Conservation (phyloP, 2,797 vertebrate species). For the Euthynnus affinis region DNA sequence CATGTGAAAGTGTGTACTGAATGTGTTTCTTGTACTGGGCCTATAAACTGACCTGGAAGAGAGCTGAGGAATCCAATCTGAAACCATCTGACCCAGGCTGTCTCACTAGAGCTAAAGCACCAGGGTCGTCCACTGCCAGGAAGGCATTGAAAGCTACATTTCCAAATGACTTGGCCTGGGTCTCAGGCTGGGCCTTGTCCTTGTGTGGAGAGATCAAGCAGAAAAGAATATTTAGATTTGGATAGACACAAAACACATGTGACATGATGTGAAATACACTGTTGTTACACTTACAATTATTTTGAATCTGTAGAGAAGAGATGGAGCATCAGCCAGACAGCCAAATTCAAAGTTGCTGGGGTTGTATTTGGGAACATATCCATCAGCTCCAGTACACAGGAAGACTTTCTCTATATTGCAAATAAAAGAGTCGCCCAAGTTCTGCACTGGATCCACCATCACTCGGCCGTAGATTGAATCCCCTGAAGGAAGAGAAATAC, state of each 20-base stretch:
- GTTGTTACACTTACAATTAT: conserved; percentile 90
- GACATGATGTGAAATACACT: fast-evolving
- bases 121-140: conserved; percentile 92
- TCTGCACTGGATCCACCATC: conserved; percentile 98
- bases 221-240: background rate
- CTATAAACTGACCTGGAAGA: conserved; percentile 90
- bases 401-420: conserved; percentile 98
- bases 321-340: conserved; percentile 94
- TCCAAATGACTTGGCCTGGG: conserved; percentile 91
- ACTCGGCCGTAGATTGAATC: conserved; percentile 93
- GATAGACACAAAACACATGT: background rate
- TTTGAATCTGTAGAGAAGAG: conserved; percentile 95
- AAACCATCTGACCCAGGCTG: conserved; percentile 97
- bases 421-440: conserved; percentile 94
- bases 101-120: conserved; percentile 89
- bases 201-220: conserved; percentile 49
- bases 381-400: conserved; percentile 95
- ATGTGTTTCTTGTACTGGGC: conserved; percentile 7
- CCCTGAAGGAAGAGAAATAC: conserved; percentile 78
- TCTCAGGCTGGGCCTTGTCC: conserved; percentile 98
- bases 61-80: conserved; percentile 92
- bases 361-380: conserved; percentile 97
- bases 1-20: background rate
- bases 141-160: conserved; percentile 90
- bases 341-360: conserved; percentile 93